phyloP scores from a whole-genome alignment of 2,113 vertebrate genomes.

The Pithys albifrons region DNA sequence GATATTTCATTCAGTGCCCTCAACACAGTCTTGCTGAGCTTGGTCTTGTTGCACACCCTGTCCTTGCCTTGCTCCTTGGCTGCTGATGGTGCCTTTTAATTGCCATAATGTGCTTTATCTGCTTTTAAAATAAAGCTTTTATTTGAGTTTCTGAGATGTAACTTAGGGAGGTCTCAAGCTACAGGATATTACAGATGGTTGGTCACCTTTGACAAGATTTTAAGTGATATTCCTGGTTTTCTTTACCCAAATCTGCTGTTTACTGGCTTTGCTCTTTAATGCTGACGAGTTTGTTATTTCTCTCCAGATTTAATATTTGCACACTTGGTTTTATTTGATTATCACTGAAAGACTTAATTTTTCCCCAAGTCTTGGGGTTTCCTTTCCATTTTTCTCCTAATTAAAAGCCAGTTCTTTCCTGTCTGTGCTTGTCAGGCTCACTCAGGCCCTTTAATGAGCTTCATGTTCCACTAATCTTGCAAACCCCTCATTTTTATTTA shows the following conservation, averaged over 20 bases:
- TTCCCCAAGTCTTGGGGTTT: not conserved
- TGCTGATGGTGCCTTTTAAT: not conserved
- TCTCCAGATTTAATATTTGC: not conserved
- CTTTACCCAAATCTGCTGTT: not conserved
- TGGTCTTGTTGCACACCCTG: not conserved
- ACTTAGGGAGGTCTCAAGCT: not conserved
- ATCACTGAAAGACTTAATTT: slow-evolving; percentile 1
- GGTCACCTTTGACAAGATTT: not conserved
- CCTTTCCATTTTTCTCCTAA: not conserved
- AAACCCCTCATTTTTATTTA: not conserved
- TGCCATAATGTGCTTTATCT: not conserved
- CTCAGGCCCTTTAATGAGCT: not conserved
- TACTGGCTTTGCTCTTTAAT: not conserved
- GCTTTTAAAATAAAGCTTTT: not conserved
- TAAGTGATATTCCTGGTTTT: not conserved
- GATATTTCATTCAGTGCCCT: not conserved
- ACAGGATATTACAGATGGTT: not conserved
- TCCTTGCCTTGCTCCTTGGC: not conserved
- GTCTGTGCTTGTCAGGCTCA: not conserved
- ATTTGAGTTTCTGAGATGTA: not conserved
- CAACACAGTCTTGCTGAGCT: not conserved
- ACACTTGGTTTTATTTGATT: slow-evolving; percentile 36
- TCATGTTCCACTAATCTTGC: not conserved
- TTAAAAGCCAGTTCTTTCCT: not conserved
- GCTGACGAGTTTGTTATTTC: not conserved